Evolutionary conservation across 1,140 invertebrate genomes (phyloP).

Genomic region (Bombyx mori): ASM3026992v2 NC_085109.1:871001-871500

Average conservation of each 20-base stretch:
- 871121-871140: conserved; percentile 27
- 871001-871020: conserved; percentile 7
- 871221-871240: conserved; percentile 20
- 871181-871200: conserved; percentile 19
- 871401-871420: conserved; percentile 8
- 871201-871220: conserved; percentile 16
- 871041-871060: conserved; percentile 7
- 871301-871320: conserved; percentile 18
- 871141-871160: conserved; percentile 6
- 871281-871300: conserved; percentile 10
- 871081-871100: neutral
- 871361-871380: neutral
- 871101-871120: conserved; percentile 11
- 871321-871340: conserved; percentile 23
- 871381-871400: neutral
- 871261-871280: conserved; percentile 15
- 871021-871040: neutral
- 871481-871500: conserved; percentile 14
- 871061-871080: conserved; percentile 9
- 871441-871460: conserved; percentile 9
- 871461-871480: conserved; percentile 19
- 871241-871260: conserved; percentile 20
- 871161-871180: conserved; percentile 16
- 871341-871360: neutral
- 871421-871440: conserved; percentile 10